Evolutionary conservation across 2,888 invertebrate species (phyloP).

Genomic region (Chymomyza amoena): DNA sequence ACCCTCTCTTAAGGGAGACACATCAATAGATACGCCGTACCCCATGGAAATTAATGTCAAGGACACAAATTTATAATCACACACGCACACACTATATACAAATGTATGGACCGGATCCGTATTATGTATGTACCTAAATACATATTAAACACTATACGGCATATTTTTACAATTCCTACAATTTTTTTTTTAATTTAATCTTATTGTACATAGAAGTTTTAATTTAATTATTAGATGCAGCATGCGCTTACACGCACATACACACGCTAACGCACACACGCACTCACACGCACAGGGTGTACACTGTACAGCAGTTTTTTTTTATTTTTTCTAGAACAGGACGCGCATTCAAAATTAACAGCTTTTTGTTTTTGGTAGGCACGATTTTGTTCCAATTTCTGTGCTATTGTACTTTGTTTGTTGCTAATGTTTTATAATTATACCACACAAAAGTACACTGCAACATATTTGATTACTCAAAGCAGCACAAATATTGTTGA

Average conservation of each 20-base stretch:
- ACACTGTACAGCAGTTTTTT: constrained; percentile 42
- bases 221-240: not conserved
- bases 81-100: not conserved
- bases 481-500: constrained; percentile 42
- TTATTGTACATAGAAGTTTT: constrained; percentile 45
- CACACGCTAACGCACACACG: not conserved
- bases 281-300: constrained; percentile 35
- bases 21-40: not conserved
- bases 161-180: too few relatives aligned
- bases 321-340: not conserved
- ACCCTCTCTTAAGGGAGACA: not conserved
- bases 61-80: constrained; percentile 20
- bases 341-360: constrained; percentile 1
- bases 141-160: constrained; percentile 1
- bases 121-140: too few relatives aligned
- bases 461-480: constrained; percentile 34
- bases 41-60: constrained; percentile 34
- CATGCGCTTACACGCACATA: not conserved
- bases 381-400: not conserved
- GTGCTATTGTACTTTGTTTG: not conserved
- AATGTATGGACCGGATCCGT: not conserved
- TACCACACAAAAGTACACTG: too few relatives aligned
- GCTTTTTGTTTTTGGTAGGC: not conserved
- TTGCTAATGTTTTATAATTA: constrained; percentile 1
- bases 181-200: constrained; percentile 36